phyloP scores from a whole-genome alignment of 2,113 vertebrate genomes.

The Cervus canadensis region DNA sequence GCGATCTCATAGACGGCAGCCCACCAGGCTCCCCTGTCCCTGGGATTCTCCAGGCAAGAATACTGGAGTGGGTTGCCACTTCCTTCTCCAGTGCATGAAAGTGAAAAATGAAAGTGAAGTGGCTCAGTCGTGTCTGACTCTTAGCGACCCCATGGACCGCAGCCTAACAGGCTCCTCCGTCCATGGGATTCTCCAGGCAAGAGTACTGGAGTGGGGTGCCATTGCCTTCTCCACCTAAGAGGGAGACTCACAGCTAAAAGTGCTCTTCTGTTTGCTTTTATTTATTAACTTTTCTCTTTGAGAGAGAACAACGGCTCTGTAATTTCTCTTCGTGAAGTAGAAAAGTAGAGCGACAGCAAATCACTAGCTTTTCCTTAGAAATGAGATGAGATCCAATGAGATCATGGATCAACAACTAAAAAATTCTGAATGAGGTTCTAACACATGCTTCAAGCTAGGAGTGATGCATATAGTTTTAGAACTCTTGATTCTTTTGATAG shows the following conservation, averaged over 20 bases:
- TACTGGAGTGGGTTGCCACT: no score
- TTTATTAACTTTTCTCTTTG: conserved; percentile 13
- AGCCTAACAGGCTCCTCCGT: no score
- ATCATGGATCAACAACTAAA: not conserved
- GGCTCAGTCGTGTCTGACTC: no score
- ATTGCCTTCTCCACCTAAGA: not conserved
- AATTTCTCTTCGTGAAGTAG: not conserved
- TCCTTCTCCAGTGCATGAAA: no score
- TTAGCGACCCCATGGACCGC: no score
- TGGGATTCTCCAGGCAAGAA: no score
- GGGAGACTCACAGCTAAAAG: not conserved
- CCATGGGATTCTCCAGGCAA: no score
- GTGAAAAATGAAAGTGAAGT: no score
- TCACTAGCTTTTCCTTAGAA: not conserved
- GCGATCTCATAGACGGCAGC: no score
- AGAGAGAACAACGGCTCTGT: not conserved
- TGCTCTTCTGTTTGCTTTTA: not conserved
- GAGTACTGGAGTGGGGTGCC: no score
- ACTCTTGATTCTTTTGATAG: not conserved
- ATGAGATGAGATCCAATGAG: not conserved
- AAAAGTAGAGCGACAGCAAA: not conserved
- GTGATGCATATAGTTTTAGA: not conserved
- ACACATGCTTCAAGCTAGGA: not conserved
- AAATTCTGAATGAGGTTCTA: not conserved
- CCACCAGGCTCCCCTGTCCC: no score